Evolutionary conservation across 2,888 invertebrate species (phyloP).

Genomic region (Aricia artaxerxes): DNA sequence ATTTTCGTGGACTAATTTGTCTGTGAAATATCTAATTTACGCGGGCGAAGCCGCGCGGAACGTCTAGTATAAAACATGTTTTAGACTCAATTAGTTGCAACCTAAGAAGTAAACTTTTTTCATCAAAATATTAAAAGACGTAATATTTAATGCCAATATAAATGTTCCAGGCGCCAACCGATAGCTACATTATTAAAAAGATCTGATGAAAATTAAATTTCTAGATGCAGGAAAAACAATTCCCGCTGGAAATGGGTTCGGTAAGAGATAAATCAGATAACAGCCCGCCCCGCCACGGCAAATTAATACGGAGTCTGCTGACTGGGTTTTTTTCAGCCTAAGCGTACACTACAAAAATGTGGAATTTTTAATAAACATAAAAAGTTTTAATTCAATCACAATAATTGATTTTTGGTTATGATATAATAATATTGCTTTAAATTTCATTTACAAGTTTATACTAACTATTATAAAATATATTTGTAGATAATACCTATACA

Average conservation of each 20-base stretch:
- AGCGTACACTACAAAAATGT: conserved; percentile 3
- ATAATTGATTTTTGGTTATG: no score
- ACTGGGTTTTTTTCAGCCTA: conserved; percentile 15
- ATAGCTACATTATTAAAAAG: conserved; percentile 6
- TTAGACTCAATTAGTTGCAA: no score
- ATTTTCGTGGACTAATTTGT: no score
- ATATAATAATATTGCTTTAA: no score
- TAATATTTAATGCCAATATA: not conserved
- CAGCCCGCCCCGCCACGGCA: conserved; percentile 12
- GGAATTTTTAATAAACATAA: not conserved
- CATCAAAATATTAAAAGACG: not conserved
- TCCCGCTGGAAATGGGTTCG: conserved; percentile 17
- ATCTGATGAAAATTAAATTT: not conserved
- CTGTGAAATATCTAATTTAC: no score
- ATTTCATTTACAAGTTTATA: no score
- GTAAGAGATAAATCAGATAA: conserved; percentile 27
- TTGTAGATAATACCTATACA: no score
- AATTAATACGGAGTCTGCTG: conserved; percentile 17
- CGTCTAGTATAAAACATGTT: no score
- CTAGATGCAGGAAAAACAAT: not conserved
- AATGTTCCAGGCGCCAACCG: not conserved
- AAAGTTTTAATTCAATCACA: no score
- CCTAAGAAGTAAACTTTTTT: no score
- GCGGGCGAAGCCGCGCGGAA: no score
- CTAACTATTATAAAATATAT: no score